These are phyloP conservation scores for Phyllostomus discolor DNA, from an alignment of 2,113 vertebrate species.

Conservation along the genomic window DNA sequence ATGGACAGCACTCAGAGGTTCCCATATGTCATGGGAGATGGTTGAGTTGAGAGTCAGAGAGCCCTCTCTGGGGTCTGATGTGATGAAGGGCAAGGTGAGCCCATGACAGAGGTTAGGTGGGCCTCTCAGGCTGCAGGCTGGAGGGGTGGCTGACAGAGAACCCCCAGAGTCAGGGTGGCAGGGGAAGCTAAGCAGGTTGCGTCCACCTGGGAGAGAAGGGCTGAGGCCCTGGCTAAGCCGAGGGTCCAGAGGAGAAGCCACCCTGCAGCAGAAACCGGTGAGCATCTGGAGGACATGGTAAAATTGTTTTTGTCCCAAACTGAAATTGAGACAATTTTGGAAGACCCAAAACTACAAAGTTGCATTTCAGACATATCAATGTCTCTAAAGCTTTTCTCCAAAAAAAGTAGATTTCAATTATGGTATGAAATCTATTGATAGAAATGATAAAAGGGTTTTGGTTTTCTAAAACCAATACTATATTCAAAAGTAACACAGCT, in stretches of 20 bases:
- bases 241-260: neutral
- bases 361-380: neutral
- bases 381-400: neutral
- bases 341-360: neutral
- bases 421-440: neutral
- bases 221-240: neutral
- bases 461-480: neutral
- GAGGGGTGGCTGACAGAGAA: neutral
- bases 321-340: slow-evolving; percentile 8
- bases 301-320: neutral
- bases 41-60: neutral
- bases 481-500: neutral
- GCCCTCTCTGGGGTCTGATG: neutral
- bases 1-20: neutral
- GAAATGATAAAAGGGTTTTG: neutral
- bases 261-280: neutral
- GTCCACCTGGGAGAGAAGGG: neutral
- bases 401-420: neutral
- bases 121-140: neutral
- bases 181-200: neutral
- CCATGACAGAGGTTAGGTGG: neutral
- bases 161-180: neutral
- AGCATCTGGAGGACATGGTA: neutral
- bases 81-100: neutral
- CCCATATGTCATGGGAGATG: neutral